phyloP scores from a whole-genome alignment of 2,888 invertebrate species.

The Serrognathus titanus region DNA sequence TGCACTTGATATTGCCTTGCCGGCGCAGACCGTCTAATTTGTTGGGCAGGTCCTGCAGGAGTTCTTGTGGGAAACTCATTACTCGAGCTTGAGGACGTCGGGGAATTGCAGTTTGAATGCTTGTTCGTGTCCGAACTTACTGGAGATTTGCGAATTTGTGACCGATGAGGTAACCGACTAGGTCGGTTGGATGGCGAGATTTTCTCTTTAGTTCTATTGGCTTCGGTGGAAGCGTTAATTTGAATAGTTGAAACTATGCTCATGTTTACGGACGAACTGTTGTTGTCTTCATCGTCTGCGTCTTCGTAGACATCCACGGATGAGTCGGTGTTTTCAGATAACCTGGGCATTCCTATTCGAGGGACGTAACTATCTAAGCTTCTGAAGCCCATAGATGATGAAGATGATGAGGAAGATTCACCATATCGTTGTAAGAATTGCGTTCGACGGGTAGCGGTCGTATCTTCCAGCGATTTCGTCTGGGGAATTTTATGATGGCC shows the following conservation, averaged over 20 bases:
- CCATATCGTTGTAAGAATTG: slow-evolving; percentile 57
- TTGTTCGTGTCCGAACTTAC: slow-evolving; percentile 43
- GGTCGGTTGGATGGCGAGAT: slow-evolving; percentile 43
- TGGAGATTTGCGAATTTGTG: slow-evolving; percentile 41
- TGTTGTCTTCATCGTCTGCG: slow-evolving; percentile 52
- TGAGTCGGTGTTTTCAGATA: slow-evolving; percentile 54
- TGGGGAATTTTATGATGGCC: slow-evolving; percentile 47
- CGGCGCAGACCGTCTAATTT: slow-evolving; percentile 30
- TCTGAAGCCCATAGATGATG: slow-evolving; percentile 60
- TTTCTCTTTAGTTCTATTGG: slow-evolving; percentile 33
- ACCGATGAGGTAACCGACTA: slow-evolving; percentile 34
- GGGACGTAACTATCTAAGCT: slow-evolving; percentile 59
- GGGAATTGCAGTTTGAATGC: slow-evolving; percentile 30
- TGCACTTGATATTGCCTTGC: slow-evolving; percentile 28
- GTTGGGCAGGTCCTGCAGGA: slow-evolving; percentile 31
- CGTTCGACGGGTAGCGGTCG: slow-evolving; percentile 53
- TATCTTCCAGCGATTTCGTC: slow-evolving; percentile 55
- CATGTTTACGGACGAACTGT: slow-evolving; percentile 49
- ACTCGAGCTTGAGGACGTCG: slow-evolving; percentile 40
- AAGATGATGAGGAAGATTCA: slow-evolving; percentile 55
- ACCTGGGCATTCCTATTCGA: slow-evolving; percentile 46
- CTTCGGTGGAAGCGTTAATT: slow-evolving; percentile 41
- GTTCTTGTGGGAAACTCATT: slow-evolving; percentile 40
- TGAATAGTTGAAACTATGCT: slow-evolving; percentile 43
- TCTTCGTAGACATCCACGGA: slow-evolving; percentile 50